These are phyloP conservation scores for Blomia tropicalis DNA, from an alignment of 2,888 invertebrate species.

Conservation along the genomic window DNA sequence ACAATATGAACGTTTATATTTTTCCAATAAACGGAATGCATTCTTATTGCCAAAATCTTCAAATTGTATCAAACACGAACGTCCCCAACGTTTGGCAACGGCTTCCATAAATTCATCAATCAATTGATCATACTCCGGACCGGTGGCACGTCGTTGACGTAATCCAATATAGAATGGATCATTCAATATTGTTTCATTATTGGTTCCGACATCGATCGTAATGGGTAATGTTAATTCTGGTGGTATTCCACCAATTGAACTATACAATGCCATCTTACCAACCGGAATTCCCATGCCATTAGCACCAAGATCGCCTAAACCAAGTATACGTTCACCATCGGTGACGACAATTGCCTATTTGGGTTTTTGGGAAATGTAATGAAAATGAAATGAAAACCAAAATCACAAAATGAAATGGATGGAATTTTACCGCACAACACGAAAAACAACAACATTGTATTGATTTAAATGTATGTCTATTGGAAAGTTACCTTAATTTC, in stretches of 20 bases:
- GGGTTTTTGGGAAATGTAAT: too few species aligned
- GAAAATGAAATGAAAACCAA: too few species aligned
- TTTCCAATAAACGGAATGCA: conserved; percentile 78
- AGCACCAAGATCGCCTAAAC: conserved; percentile 88
- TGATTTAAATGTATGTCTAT: neutral
- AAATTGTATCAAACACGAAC: conserved; percentile 52
- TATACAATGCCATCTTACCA: conserved; percentile 89
- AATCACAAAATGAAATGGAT: conserved; percentile 26
- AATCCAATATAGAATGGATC: conserved; percentile 92
- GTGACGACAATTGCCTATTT: conserved; percentile 54
- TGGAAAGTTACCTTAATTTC: conserved; percentile 38
- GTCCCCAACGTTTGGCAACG: conserved; percentile 48
- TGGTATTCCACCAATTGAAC: conserved; percentile 87
- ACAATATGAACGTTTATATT: conserved; percentile 72
- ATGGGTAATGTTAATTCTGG: conserved; percentile 89
- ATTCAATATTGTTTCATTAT: conserved; percentile 65
- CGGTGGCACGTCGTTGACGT: conserved; percentile 63
- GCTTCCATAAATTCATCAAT: conserved; percentile 94
- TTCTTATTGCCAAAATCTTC: conserved; percentile 97
- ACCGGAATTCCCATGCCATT: conserved; percentile 98
- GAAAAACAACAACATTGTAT: too few species aligned
- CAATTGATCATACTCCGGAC: conserved; percentile 72
- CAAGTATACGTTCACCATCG: conserved; percentile 93
- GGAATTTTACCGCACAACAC: neutral
- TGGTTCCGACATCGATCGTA: conserved; percentile 82